Percentiles rank a stretch among this genome's conserved stretches.
These are phyloP conservation scores for Drosophila truncata DNA, from an alignment of 1,140 invertebrate genomes.

Conservation along the genomic window DNA sequence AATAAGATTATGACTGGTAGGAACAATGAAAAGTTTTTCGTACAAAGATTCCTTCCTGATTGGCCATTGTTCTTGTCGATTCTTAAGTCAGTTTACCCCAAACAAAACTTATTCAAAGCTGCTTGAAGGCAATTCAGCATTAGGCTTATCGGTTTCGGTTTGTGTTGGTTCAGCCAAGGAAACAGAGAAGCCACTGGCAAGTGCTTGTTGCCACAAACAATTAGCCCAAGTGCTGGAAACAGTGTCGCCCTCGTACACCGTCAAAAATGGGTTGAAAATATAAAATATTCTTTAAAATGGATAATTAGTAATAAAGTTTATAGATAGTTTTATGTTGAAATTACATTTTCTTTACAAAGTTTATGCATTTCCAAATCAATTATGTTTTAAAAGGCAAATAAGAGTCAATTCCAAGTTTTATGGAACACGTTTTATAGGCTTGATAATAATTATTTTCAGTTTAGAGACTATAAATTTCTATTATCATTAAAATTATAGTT, in stretches of 20 bases:
- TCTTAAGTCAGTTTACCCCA: slow-evolving; percentile 8
- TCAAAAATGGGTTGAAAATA: not conserved
- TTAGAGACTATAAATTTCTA: not conserved
- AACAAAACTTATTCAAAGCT: slow-evolving; percentile 40
- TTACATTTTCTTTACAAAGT: not conserved
- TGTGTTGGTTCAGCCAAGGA: slow-evolving; percentile 25
- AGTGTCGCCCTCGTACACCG: slow-evolving; percentile 6
- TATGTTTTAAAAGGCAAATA: too few species aligned
- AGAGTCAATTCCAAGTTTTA: too few species aligned
- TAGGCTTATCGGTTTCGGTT: slow-evolving; percentile 35
- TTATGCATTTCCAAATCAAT: not conserved
- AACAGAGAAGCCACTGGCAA: slow-evolving; percentile 35
- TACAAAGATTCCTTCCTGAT: slow-evolving; percentile 27
- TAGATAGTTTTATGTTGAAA: not conserved
- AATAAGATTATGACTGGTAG: slow-evolving; percentile 31
- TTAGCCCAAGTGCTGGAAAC: slow-evolving; percentile 71
- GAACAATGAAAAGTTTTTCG: slow-evolving; percentile 31
- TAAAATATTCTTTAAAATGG: not conserved
- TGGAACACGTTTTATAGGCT: too few species aligned
- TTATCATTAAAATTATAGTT: not conserved
- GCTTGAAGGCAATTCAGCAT: slow-evolving; percentile 20
- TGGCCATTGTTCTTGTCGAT: slow-evolving; percentile 35
- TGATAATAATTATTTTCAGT: not conserved
- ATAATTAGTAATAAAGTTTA: not conserved
- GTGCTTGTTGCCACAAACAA: slow-evolving; percentile 66